Evolutionary conservation across 2,797 vertebrate species (phyloP), one percentile per base, ranked within the genome.

Genomic region (Phataginus tricuspis): DNA sequence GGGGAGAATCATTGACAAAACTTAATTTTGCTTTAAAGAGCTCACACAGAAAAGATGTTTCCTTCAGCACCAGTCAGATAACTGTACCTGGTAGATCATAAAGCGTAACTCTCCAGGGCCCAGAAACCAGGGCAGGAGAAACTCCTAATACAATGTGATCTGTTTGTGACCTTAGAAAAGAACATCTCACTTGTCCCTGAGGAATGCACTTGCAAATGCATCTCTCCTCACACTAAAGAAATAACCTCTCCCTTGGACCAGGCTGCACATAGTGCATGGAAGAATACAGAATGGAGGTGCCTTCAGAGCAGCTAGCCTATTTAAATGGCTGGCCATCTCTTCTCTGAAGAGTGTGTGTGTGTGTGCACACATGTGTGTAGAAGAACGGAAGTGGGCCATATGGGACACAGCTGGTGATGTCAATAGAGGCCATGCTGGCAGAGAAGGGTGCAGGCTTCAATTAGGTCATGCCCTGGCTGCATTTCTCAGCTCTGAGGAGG

Each of bases 401-500:
- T 98, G 98, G 98, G 94, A 90, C 97, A 94, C 98, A 98, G 98
- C 85, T 98, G 98, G 97, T 96, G 91, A 91, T 96, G 97, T 90
- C 93, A 96, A 95, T 97, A 96, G 97, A 98, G 90, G 86, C 94
- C 51, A 66, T 97, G 96, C 94, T 98, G 98, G 98, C 97, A 94
- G 85, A 96, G 92, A 91, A 74, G 78, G 97, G 88, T 95, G 97
- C 9, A 88, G 96, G 96, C 92, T 98, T 68, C 96, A 98, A 98
- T 98, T 98, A 98, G 98, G 98, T 98, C 98, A 98, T 93, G 94
- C 77, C 97, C 98, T 96, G 97, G 31, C 42, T 98, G 98, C 96
- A 94, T 66, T 96, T 97, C 98, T 97, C 96, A 95, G 86, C 96
- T 95, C 96, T 92, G 96, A 98, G 98, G 95, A 86, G 82, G 96